A percentile compares a stretch with the other conserved stretches of the same genome.
phyloP scores from a whole-genome alignment of 2,888 invertebrate genomes.

The Ichneumoninae sp. region DNA sequence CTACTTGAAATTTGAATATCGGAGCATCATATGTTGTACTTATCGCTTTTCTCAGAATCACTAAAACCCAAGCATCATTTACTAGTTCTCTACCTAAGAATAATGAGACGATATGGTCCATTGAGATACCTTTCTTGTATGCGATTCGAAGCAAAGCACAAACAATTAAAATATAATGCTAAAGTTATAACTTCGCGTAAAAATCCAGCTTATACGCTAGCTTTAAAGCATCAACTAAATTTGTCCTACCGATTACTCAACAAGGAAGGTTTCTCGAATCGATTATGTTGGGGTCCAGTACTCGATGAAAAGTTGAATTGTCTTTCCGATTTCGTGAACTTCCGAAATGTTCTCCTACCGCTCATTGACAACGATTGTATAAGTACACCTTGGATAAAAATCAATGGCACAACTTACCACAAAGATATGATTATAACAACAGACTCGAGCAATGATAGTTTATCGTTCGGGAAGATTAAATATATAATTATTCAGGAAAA shows the following conservation, averaged over 20 bases:
- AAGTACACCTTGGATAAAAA: slow-evolving; percentile 11
- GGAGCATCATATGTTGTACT: slow-evolving; percentile 51
- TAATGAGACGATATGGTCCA: slow-evolving; percentile 36
- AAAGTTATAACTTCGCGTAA: slow-evolving; percentile 28
- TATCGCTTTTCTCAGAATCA: slow-evolving; percentile 32
- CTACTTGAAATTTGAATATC: slow-evolving; percentile 40
- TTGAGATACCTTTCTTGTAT: slow-evolving; percentile 22
- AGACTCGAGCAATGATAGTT: neutral
- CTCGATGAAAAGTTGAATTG: neutral
- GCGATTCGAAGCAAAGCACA: slow-evolving; percentile 52
- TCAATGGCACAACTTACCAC: slow-evolving; percentile 13
- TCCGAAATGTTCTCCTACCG: neutral
- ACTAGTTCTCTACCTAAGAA: slow-evolving; percentile 27
- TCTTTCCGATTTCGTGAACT: neutral
- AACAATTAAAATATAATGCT: slow-evolving; percentile 38
- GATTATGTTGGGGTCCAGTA: slow-evolving; percentile 25
- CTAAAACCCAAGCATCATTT: slow-evolving; percentile 51
- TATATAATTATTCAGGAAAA: neutral
- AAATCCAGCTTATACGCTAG: slow-evolving; percentile 31
- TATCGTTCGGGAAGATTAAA: neutral
- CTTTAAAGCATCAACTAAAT: slow-evolving; percentile 40
- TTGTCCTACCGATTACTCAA: slow-evolving; percentile 16
- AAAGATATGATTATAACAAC: neutral
- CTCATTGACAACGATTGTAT: slow-evolving; percentile 5
- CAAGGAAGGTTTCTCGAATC: slow-evolving; percentile 22